Evolutionary conservation across 2,113 vertebrate species (phyloP).

Genomic region (Ameiurus melas): DNA sequence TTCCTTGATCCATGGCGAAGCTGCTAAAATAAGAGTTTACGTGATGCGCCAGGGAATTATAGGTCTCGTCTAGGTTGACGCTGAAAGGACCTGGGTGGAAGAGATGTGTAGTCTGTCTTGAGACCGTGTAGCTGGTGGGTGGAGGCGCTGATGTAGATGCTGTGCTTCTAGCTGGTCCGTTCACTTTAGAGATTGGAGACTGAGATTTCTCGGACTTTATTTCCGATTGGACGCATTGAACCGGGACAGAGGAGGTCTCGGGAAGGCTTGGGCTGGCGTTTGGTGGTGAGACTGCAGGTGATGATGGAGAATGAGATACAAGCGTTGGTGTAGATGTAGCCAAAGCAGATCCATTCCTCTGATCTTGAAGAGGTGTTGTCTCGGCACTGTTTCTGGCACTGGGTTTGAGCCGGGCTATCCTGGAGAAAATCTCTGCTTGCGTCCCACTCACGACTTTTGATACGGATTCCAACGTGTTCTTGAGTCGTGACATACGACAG

Average conservation of each 20-base stretch:
- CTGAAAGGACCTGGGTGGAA: constrained; percentile 83
- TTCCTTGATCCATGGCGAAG: constrained; percentile 69
- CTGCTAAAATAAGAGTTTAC: constrained; percentile 87
- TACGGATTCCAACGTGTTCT: constrained; percentile 84
- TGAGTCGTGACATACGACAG: constrained; percentile 87
- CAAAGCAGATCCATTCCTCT: constrained; percentile 52
- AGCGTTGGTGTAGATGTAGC: neutral
- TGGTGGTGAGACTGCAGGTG: neutral
- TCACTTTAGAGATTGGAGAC: constrained; percentile 45
- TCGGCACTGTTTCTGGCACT: constrained; percentile 61
- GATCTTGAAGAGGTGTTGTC: constrained; percentile 54
- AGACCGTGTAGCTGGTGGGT: constrained; percentile 39
- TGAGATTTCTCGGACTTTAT: neutral
- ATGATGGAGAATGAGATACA: constrained; percentile 37
- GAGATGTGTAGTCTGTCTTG: constrained; percentile 66
- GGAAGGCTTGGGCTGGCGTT: constrained; percentile 25
- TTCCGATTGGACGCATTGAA: neutral
- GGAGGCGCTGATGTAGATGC: constrained; percentile 41
- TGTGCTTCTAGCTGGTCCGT: constrained; percentile 20
- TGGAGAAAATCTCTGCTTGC: constrained; percentile 84
- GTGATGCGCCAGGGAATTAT: constrained; percentile 84
- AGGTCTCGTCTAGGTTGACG: constrained; percentile 87
- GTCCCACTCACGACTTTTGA: constrained; percentile 88
- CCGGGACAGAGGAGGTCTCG: neutral
- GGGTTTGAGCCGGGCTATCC: constrained; percentile 81